phyloP scores from a whole-genome alignment of 2,888 invertebrate genomes.

The Ditula angustiorana region DNA sequence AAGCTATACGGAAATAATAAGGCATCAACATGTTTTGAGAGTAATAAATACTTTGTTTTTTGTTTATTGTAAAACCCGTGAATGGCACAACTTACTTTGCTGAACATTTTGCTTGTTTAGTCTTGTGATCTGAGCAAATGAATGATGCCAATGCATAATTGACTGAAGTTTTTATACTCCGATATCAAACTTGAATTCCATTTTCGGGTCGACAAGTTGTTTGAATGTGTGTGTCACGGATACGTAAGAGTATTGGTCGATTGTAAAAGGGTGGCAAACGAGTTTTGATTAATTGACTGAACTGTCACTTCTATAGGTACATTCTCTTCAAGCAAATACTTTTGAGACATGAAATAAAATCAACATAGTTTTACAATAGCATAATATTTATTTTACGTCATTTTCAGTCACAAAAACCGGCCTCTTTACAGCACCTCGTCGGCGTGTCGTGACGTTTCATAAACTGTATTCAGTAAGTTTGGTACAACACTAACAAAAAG shows the following conservation, averaged over 20 bases:
- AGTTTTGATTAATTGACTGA: constrained; percentile 33
- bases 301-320: constrained; percentile 30
- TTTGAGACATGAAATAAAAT: constrained; percentile 45
- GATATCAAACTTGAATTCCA: constrained; percentile 40
- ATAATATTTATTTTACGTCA: constrained; percentile 70
- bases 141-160: constrained; percentile 56
- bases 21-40: too few species aligned
- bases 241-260: constrained; percentile 16
- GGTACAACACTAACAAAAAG: constrained; percentile 47
- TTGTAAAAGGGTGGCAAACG: constrained; percentile 38
- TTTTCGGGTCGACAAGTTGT: constrained; percentile 34
- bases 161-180: constrained; percentile 61
- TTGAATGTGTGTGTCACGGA: constrained; percentile 14
- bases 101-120: constrained; percentile 57
- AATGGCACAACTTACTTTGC: constrained; percentile 54
- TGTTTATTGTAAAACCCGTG: background rate
- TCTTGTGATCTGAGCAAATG: constrained; percentile 50
- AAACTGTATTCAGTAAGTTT: constrained; percentile 66
- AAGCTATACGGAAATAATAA: too few species aligned
- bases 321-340: background rate
- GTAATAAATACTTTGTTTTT: background rate
- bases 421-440: constrained; percentile 68
- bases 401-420: constrained; percentile 72
- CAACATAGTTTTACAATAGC: constrained; percentile 60
- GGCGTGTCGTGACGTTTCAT: constrained; percentile 76